These are phyloP conservation scores for Eumeta japonica DNA, from an alignment of 1,140 invertebrate genomes.

Conservation along the genomic window DNA sequence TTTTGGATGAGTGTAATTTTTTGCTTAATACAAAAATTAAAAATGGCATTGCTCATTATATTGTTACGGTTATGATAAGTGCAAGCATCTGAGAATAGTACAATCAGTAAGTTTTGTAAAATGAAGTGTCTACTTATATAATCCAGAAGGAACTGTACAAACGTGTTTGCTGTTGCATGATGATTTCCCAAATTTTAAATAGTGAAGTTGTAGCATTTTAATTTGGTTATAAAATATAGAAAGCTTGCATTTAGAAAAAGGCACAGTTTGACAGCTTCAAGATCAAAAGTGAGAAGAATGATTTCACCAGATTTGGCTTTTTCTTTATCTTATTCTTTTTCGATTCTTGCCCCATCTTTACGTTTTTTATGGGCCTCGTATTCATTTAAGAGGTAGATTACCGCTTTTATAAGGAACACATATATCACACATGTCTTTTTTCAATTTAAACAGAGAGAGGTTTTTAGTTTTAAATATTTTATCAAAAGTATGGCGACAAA, in stretches of 20 bases:
- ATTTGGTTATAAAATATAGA: slow-evolving; percentile 47
- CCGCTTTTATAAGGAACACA: slow-evolving; percentile 4
- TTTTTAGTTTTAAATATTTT: slow-evolving; percentile 11
- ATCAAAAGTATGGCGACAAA: slow-evolving; percentile 9
- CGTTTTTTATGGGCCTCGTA: slow-evolving; percentile 7
- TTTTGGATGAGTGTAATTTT: slow-evolving; percentile 35
- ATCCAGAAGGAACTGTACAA: no score
- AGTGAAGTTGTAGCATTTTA: slow-evolving; percentile 46
- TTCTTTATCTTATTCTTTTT: slow-evolving; percentile 12
- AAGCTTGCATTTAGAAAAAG: slow-evolving; percentile 32
- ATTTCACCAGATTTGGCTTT: slow-evolving; percentile 4
- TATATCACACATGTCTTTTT: slow-evolving; percentile 21
- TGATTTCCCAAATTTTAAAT: no score
- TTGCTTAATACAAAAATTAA: slow-evolving; percentile 17
- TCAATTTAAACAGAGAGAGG: no score
- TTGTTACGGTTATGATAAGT: slow-evolving; percentile 32
- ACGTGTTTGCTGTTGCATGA: no score
- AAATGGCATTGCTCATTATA: slow-evolving; percentile 30
- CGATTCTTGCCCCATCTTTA: slow-evolving; percentile 8
- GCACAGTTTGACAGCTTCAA: slow-evolving; percentile 30
- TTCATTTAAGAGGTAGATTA: not conserved
- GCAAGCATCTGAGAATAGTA: slow-evolving; percentile 31
- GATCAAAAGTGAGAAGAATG: slow-evolving; percentile 23
- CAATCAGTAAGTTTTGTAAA: no score
- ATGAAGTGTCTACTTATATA: slow-evolving; percentile 8